These are phyloP conservation scores for Apoderus coryli DNA, from an alignment of 2,888 invertebrate species.

Conservation along the genomic window DNA sequence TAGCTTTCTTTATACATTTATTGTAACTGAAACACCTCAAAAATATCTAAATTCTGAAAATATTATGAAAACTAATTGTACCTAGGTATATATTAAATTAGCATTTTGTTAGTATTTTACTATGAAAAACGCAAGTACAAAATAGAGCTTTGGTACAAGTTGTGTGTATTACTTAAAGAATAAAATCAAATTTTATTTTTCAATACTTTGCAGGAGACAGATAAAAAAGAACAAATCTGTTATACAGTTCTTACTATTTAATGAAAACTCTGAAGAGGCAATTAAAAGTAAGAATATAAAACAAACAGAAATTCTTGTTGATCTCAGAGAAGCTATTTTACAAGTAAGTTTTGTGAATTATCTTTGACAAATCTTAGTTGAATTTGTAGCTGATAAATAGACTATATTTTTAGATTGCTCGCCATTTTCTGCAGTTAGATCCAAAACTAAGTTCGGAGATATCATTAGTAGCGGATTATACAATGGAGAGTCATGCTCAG, in stretches of 20 bases:
- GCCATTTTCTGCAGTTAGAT: conserved; percentile 90
- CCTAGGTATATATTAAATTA: too few species aligned
- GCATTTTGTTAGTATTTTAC: too few species aligned
- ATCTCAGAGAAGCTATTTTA: conserved; percentile 87
- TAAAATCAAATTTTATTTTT: too few species aligned
- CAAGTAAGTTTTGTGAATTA: conserved; percentile 40
- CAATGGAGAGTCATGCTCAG: conserved; percentile 85
- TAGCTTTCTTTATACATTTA: too few species aligned
- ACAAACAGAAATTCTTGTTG: conserved; percentile 97
- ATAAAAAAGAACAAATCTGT: conserved; percentile 83
- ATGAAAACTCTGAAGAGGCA: conserved; percentile 65
- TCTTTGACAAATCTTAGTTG: neutral
- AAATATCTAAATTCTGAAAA: too few species aligned
- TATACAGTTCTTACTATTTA: conserved; percentile 75
- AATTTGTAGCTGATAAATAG: too few species aligned
- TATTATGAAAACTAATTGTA: too few species aligned
- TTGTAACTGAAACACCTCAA: too few species aligned
- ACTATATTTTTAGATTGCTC: conserved; percentile 42
- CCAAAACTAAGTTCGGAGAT: conserved; percentile 71
- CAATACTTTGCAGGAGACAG: conserved; percentile 65
- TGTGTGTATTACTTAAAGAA: too few species aligned
- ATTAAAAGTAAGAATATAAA: conserved; percentile 91
- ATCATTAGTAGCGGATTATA: conserved; percentile 79
- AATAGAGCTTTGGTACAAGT: too few species aligned
- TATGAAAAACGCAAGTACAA: too few species aligned